phyloP scores from a whole-genome alignment of 2,888 invertebrate genomes.

The Salpingus planirostris region DNA sequence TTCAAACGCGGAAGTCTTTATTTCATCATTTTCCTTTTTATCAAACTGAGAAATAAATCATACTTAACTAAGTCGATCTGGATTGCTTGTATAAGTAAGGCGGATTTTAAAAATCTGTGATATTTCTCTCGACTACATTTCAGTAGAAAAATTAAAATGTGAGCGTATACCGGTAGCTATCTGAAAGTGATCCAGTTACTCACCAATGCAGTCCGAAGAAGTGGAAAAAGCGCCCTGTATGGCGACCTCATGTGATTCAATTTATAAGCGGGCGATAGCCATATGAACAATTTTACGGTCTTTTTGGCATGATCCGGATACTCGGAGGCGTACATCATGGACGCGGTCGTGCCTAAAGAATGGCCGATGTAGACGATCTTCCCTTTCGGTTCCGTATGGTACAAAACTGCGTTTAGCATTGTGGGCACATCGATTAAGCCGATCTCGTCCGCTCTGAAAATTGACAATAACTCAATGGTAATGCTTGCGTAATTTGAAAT shows the following conservation, averaged over 20 bases:
- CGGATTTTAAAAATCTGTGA: no score
- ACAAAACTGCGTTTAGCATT: conserved; percentile 46
- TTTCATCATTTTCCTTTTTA: no score
- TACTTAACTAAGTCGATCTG: no score
- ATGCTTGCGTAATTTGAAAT: no score
- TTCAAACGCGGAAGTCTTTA: no score
- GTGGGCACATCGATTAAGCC: conserved; percentile 50
- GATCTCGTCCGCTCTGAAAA: conserved; percentile 49
- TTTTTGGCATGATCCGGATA: conserved; percentile 47
- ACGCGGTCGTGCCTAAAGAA: conserved; percentile 51
- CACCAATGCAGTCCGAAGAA: conserved; percentile 32
- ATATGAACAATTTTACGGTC: conserved; percentile 45
- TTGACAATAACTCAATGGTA: no score
- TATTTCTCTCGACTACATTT: no score
- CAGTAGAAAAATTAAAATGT: no score
- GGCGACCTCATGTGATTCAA: conserved; percentile 51
- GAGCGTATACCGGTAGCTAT: no score
- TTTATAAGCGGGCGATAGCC: conserved; percentile 47
- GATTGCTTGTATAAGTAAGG: no score
- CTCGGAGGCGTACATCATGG: conserved; percentile 48
- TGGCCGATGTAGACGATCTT: conserved; percentile 48
- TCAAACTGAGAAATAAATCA: no score
- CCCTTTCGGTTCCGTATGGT: conserved; percentile 33
- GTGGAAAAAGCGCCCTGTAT: conserved; percentile 54
- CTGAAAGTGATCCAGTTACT: no score